Base-by-base conservation (phyloP, 1,140 invertebrate species). In the Protaetia brevitarsis region DNA sequence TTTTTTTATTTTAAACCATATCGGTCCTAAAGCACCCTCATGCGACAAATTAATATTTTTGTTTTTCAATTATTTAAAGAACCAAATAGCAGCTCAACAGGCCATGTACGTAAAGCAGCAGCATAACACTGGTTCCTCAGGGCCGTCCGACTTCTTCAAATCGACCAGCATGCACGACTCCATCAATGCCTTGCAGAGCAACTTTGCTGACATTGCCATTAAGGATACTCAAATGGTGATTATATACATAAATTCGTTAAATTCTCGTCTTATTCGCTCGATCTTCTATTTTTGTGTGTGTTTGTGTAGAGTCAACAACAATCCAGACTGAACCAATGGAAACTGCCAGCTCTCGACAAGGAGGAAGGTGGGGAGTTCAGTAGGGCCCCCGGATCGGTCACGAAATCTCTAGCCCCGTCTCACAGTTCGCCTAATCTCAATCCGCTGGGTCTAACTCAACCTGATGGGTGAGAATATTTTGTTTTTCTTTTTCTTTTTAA, bases 291-390 rank as follows among this genome's bases (percentile, higher is more conserved):
- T n/a, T 11, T n/a, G n/a, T n/a, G n/a, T n/a, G n/a, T n/a, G n/a
- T 3, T 16, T 16, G 11, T 8, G 1, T 37, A 76, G 73, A 86
- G 82, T 73, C 86, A 85, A 70, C 89, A 88, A 73, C 91, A 94
- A 77, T 96, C 94, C 21, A 85, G 94, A 69, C 85, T 97, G 68
- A 95, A 87, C 72, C 94, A 97, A 80, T 97, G 95, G 95, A 96
- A 95, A 78, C 81, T 94, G 73, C 91, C 93, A 34, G 89, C 91
- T 64, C 82, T 95, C 73, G 94, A 95, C 76, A 95, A 96, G 67
- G 87, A 87, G 67, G 86, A 88, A 59, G 84, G 81, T 13, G 87
- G 86, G 60, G 93, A 95, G 75, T 95, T 97, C 78, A 94, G 93
- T 75, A 88, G 94, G 66, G 94, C 94, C 58, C 93, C 94, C 7